Evolutionary conservation across 2,113 vertebrate species (phyloP), one percentile per base, ranked within the genome.

Genomic region (Eretmochelys imbricata): DNA sequence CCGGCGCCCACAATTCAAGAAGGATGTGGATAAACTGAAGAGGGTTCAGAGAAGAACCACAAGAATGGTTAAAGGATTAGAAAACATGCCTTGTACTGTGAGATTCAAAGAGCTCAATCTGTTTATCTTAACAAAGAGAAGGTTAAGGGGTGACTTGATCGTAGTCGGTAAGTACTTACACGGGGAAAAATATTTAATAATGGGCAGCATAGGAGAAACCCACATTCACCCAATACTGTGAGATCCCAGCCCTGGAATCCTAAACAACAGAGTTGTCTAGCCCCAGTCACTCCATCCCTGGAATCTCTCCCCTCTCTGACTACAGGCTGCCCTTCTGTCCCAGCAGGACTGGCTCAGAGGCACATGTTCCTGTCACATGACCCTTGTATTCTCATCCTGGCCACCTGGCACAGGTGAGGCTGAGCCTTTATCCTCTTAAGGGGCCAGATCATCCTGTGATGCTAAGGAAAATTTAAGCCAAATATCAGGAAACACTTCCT

Each of bases 241-340:
- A 16, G 3, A 1, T 17, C 35, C 13, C 0, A 54, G 51, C 22
- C 4, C 2, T 1, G 2, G 11, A 31, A 10, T 55, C 75, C 22
- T 49, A 25, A 14, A 65, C 57, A 90, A 65, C 84, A 59, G 57
- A 69, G 83, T 54, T 75, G 38, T 31, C 27, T 5, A 14, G 31
- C 46, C 59, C 72, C 48, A 59, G 80, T 42, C 82, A 84, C 50
- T 3, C 29, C 38, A 27, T 50, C 35, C 53, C 51, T 24, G 65
- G 5, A 8, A 8, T 46, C 38, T 42, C 31, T 1, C 54, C 65
- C 35, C n/a, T 42, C 22, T 35, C 84, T 29, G 14, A 76, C 69
- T 59, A 48, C 57, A 5, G 35, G 49, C 84, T 76, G 83, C 38
- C 84, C 42, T 93, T 86, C 46, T 81, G 80, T 72, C 72, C 24